phyloP scores from a whole-genome alignment of 2,888 invertebrate genomes.

The Micropterix aruncella region DNA sequence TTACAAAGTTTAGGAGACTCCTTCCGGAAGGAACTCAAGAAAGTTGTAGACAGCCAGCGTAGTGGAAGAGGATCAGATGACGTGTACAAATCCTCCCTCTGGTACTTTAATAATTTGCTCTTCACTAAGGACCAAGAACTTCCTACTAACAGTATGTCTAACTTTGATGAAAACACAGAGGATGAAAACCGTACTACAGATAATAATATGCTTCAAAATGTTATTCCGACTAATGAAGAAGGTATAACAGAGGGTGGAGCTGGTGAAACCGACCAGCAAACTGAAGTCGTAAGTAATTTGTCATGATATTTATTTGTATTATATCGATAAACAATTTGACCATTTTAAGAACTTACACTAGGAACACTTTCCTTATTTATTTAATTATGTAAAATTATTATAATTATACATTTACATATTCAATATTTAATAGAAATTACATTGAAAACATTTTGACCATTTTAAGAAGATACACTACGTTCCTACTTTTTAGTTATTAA shows the following conservation, averaged over 20 bases:
- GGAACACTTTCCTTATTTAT: too few relatives aligned
- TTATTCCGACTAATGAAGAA: too few relatives aligned
- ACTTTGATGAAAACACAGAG: not conserved
- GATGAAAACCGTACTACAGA: too few relatives aligned
- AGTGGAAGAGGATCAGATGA: constrained; percentile 7
- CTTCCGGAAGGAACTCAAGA: constrained; percentile 7
- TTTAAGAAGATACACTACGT: too few relatives aligned
- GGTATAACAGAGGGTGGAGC: not conserved
- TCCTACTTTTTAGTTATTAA: too few relatives aligned
- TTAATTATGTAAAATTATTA: too few relatives aligned
- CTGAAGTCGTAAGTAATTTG: not conserved
- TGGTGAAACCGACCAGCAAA: not conserved
- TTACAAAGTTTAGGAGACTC: constrained; percentile 9
- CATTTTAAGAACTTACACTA: too few relatives aligned
- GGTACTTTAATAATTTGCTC: constrained; percentile 4
- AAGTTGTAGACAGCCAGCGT: constrained; percentile 7
- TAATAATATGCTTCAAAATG: too few relatives aligned
- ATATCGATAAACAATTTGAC: not conserved
- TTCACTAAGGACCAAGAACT: constrained; percentile 5
- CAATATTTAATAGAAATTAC: too few relatives aligned
- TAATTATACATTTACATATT: too few relatives aligned
- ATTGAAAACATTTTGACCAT: too few relatives aligned
- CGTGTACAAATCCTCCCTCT: constrained; percentile 7
- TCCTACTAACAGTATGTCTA: not conserved
- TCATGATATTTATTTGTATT: not conserved